Conservation (phyloP, 2,888 invertebrate species). For the Capitulum mitella region DNA sequence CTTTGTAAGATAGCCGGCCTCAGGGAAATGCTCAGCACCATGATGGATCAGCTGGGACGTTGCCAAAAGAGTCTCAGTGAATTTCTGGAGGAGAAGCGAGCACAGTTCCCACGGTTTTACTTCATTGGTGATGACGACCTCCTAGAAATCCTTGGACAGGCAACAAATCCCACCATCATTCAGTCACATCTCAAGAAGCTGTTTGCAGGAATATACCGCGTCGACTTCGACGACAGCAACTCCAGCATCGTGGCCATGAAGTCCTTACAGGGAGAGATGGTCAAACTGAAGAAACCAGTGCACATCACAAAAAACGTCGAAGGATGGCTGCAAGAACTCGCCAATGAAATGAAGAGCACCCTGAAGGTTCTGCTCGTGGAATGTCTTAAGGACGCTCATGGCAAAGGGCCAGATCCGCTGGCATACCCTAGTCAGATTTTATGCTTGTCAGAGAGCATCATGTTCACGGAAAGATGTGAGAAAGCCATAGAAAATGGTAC, state of each 20-base stretch:
- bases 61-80: conserved; percentile 93
- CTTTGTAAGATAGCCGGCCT: conserved; percentile 62
- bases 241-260: conserved; percentile 60
- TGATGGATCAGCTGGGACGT: conserved; percentile 74
- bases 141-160: conserved; percentile 86
- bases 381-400: conserved; percentile 48
- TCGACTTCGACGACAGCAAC: conserved; percentile 57
- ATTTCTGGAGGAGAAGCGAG: conserved; percentile 90
- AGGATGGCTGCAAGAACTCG: conserved; percentile 65
- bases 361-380: conserved; percentile 61
- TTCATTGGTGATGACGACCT: conserved; percentile 97
- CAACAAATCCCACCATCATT: conserved; percentile 75
- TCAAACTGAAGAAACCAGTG: conserved; percentile 60
- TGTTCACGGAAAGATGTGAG: conserved; percentile 77
- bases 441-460: conserved; percentile 73
- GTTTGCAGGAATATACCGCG: conserved; percentile 79
- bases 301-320: conserved; percentile 68
- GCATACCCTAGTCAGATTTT: conserved; percentile 70
- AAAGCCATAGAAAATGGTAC: conserved; percentile 63
- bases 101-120: conserved; percentile 88
- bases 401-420: conserved; percentile 50
- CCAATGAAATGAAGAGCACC: conserved; percentile 71
- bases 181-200: conserved; percentile 89
- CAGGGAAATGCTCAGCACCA: conserved; percentile 63
- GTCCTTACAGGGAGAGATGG: conserved; percentile 66